Conservation (phyloP, 2,113 vertebrate genomes). For the Ptilonorhynchus violaceus region DNA sequence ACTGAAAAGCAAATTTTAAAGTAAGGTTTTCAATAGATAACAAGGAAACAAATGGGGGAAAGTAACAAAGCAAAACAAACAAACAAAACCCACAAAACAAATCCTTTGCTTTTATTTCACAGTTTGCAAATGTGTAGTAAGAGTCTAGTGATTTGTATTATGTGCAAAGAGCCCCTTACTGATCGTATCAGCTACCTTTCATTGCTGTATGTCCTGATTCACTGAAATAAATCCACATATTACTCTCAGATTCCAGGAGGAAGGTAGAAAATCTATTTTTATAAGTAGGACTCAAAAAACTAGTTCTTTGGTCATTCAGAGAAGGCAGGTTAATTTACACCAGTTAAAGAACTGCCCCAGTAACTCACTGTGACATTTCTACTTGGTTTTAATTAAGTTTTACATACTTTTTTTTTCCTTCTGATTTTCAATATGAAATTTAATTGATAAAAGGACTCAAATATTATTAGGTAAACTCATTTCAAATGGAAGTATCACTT, state of each 20-base stretch:
- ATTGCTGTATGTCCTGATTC: background rate
- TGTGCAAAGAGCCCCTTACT: background rate
- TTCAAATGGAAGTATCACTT: conserved; percentile 56
- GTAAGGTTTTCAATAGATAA: background rate
- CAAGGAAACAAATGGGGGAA: background rate
- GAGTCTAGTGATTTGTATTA: background rate
- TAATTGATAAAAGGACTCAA: conserved; percentile 56
- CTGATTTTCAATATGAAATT: conserved; percentile 50
- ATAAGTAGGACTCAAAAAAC: background rate
- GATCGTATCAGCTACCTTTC: background rate
- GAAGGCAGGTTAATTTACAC: background rate
- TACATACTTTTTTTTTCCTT: background rate
- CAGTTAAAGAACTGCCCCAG: background rate
- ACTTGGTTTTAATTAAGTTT: conserved; percentile 59
- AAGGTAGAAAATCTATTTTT: conserved; percentile 21
- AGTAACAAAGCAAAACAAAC: background rate
- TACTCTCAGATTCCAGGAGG: background rate
- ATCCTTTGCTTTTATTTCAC: background rate
- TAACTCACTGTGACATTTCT: conserved; percentile 10
- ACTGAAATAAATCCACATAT: background rate
- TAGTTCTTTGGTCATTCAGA: background rate
- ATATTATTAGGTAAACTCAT: conserved; percentile 47
- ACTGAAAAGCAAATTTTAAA: background rate
- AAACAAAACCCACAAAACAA: background rate
- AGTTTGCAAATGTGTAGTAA: background rate